Evolutionary conservation across 1,140 invertebrate genomes (phyloP).

Genomic region (Orussus abietinus): DNA sequence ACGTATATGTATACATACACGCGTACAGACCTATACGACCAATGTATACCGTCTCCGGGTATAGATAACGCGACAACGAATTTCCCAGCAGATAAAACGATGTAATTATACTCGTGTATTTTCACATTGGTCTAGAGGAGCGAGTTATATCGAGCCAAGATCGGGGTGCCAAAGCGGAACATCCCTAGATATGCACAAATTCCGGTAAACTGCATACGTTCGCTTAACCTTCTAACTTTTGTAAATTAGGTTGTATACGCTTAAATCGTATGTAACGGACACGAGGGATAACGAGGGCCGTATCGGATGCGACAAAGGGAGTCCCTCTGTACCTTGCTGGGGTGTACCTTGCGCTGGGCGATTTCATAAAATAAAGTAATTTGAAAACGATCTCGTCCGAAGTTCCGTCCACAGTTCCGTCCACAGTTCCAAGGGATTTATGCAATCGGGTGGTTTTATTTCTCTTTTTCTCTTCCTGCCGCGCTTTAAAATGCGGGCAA

Average conservation of each 20-base stretch:
- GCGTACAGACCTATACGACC: background rate
- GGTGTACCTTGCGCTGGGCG: conserved; percentile 39
- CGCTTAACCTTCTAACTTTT: conserved; percentile 20
- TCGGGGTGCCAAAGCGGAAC: conserved; percentile 4
- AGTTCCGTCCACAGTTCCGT: too few relatives aligned
- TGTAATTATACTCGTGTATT: conserved; percentile 14
- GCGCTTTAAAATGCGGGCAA: too few relatives aligned
- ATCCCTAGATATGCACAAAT: conserved; percentile 14
- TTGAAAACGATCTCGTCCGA: too few relatives aligned
- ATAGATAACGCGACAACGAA: conserved; percentile 28
- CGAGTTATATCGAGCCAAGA: conserved; percentile 2
- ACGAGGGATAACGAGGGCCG: too few relatives aligned
- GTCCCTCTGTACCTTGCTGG: too few relatives aligned
- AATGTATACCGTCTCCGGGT: conserved; percentile 1
- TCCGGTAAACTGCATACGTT: conserved; percentile 16
- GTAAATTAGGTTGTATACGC: conserved; percentile 33
- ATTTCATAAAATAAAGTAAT: conserved; percentile 43
- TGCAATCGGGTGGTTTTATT: too few relatives aligned
- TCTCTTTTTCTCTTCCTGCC: too few relatives aligned
- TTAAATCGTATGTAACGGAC: too few relatives aligned
- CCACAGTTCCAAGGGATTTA: too few relatives aligned
- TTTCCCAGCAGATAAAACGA: conserved; percentile 18
- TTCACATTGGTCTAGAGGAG: conserved; percentile 26
- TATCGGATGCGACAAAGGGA: conserved; percentile 14
- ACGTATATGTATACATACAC: conserved; percentile 7